Conservation (phyloP, 2,797 vertebrate species). For the Danio albolineatus region DNA sequence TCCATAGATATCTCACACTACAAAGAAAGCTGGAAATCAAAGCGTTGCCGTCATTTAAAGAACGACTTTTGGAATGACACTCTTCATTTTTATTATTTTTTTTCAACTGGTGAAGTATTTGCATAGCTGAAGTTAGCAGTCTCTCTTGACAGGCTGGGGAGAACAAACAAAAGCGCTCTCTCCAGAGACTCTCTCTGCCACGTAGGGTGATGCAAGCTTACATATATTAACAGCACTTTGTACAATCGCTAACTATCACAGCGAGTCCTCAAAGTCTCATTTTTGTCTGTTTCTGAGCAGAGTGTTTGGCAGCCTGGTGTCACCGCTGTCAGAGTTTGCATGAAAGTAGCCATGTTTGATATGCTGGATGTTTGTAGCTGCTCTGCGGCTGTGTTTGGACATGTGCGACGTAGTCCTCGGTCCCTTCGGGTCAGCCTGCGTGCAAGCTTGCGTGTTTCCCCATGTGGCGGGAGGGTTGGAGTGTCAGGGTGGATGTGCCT, state of each 20-base stretch:
- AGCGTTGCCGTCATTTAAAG: slow-evolving; percentile 67
- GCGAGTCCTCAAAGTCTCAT: slow-evolving; percentile 27
- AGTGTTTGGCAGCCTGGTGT: slow-evolving; percentile 47
- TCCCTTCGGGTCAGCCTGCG: slow-evolving; percentile 31
- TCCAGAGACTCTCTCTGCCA: slow-evolving; percentile 57
- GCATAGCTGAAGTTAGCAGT: slow-evolving; percentile 57
- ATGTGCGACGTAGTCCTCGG: slow-evolving; percentile 22
- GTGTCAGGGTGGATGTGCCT: slow-evolving; percentile 66
- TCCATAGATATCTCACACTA: slow-evolving; percentile 77
- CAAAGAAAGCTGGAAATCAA: slow-evolving; percentile 82
- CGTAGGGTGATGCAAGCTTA: slow-evolving; percentile 54
- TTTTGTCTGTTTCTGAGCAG: slow-evolving; percentile 36
- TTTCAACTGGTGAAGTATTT: slow-evolving; percentile 49
- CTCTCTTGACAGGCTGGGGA: slow-evolving; percentile 58
- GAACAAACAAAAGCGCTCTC: slow-evolving; percentile 59
- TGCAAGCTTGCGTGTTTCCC: slow-evolving; percentile 30
- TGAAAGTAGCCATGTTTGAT: slow-evolving; percentile 37
- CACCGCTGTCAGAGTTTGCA: slow-evolving; percentile 25
- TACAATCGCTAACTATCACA: slow-evolving; percentile 52
- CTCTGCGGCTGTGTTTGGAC: slow-evolving; percentile 19
- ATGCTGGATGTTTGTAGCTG: slow-evolving; percentile 25
- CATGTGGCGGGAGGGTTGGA: slow-evolving; percentile 35
- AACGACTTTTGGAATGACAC: slow-evolving; percentile 70
- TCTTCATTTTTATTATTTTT: slow-evolving; percentile 67
- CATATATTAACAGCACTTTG: slow-evolving; percentile 52